Percentiles rank a stretch among this genome's conserved stretches.
Evolutionary conservation across 2,113 vertebrate genomes (phyloP).

Genomic region (Zeus faber): DNA sequence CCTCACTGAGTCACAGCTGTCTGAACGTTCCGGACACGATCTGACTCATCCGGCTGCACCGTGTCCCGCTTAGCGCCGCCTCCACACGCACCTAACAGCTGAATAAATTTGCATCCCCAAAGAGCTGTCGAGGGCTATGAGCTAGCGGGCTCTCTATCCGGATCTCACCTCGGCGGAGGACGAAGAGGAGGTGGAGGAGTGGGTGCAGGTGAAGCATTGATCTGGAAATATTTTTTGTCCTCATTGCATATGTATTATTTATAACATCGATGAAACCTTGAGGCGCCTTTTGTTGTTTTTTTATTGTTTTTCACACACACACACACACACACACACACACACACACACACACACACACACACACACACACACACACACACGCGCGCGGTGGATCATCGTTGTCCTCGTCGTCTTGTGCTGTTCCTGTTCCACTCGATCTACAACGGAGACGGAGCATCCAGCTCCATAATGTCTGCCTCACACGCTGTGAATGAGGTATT

Average conservation of each 20-base stretch:
- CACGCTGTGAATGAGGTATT: too few relatives aligned
- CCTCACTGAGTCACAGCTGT: constrained; percentile 45
- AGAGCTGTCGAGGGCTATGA: too few relatives aligned
- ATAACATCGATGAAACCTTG: constrained; percentile 32
- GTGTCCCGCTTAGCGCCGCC: constrained; percentile 28
- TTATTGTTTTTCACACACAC: too few relatives aligned
- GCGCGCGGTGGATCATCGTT: background rate
- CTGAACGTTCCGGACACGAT: constrained; percentile 19
- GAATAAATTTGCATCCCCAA: too few relatives aligned
- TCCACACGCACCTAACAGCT: constrained; percentile 33
- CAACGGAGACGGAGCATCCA: background rate
- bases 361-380: constrained; percentile 1
- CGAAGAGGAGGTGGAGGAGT: background rate
- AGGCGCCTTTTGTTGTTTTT: constrained; percentile 27
- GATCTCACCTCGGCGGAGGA: background rate
- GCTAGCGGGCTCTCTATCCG: background rate
- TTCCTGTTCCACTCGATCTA: background rate
- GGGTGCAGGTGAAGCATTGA: constrained; percentile 35
- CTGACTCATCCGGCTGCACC: constrained; percentile 49
- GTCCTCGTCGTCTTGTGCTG: background rate
- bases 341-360: too few relatives aligned
- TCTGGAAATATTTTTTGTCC: constrained; percentile 34
- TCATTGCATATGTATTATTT: constrained; percentile 61
- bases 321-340: too few relatives aligned
- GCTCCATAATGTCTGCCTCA: too few relatives aligned